These are phyloP conservation scores for Euphysa ruthae DNA, from an alignment of 30 jellyfish, hydroid and myxozoan genomes.

Conservation along the genomic window DNA sequence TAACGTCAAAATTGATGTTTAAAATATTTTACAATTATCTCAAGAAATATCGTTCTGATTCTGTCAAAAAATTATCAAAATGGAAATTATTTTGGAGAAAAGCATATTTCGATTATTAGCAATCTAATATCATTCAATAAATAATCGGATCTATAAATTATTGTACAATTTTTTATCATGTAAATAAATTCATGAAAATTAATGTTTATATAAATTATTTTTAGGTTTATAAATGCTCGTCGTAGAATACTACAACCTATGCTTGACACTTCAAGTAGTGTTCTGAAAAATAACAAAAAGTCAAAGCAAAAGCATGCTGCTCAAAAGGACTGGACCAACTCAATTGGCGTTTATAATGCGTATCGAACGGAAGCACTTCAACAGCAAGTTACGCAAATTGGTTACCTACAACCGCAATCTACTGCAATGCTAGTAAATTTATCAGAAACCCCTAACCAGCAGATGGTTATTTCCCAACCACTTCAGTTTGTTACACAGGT, in stretches of 20 bases:
- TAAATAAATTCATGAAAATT: no score
- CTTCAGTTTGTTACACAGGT: constrained; percentile 5
- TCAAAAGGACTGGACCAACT: constrained; percentile 88
- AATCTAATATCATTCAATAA: no score
- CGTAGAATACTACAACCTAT: constrained; percentile 91
- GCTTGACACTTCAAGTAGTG: constrained; percentile 70
- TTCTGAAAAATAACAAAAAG: constrained; percentile 63
- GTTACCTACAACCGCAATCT: constrained; percentile 2
- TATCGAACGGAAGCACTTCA: constrained; percentile 34
- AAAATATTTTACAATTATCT: no score
- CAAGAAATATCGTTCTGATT: no score
- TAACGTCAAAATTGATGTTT: no score
- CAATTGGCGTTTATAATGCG: constrained; percentile 81
- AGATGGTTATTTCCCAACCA: constrained; percentile 13
- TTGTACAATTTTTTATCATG: no score
- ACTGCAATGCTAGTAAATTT: constrained; percentile 12
- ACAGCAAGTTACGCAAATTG: neutral
- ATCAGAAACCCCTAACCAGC: neutral
- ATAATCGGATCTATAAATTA: no score
- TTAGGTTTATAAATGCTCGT: constrained; percentile 91
- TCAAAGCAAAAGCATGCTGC: constrained; percentile 87
- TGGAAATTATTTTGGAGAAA: no score
- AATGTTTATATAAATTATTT: neutral
- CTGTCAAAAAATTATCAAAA: no score
- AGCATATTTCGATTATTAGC: no score